Evolutionary conservation across 2,888 invertebrate genomes (phyloP), one percentile per base, ranked within the genome.

Genomic region (Galerucella pusilla): DNA sequence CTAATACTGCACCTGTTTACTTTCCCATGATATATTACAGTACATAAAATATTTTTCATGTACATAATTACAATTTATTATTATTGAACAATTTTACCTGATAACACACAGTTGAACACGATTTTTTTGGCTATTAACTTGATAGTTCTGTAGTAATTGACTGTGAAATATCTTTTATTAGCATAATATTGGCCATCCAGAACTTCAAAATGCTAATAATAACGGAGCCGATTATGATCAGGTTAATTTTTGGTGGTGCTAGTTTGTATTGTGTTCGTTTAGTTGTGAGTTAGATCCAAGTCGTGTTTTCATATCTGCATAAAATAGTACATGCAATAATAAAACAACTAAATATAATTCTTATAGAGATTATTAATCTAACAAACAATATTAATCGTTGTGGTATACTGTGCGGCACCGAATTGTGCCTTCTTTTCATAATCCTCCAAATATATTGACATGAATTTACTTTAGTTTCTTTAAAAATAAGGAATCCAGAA

Each of bases 231-330:
- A 79, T 73, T 77, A 77, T 67, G 78, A 79, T 77, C 79, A 79
- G 79, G 79, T 79, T 79, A 79, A 72, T 76, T 68, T 72, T 79
- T 77, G 78, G 68, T 79, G 79, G 79, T 79, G 79, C 78, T 79
- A 77, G 79, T 78, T 78, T 79, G 79, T 79, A 75, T 71, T 79
- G 79, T 79, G 79, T 77, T 78, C 78, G 78, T 78, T 73, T 76
- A 78, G 78, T 79, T 78, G 77, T 79, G 74, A 79, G 75, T 77
- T 78, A 75, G 75, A 71, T 68, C 72, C 52, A 77, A 74, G 72
- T 75, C 69, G 71, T 75, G 69, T 74, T 69, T 65, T 75, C 74
- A 69, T 75, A 59, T 70, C 54, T 71, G 73, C 65, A 72, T 70
- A 42, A 73, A 66, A 66, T 77, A 75, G 78, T 78, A 78, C 77